Evolutionary conservation across 2,113 vertebrate genomes (phyloP), one percentile per base, ranked within the genome.

Genomic region (Scolopax mira): DNA sequence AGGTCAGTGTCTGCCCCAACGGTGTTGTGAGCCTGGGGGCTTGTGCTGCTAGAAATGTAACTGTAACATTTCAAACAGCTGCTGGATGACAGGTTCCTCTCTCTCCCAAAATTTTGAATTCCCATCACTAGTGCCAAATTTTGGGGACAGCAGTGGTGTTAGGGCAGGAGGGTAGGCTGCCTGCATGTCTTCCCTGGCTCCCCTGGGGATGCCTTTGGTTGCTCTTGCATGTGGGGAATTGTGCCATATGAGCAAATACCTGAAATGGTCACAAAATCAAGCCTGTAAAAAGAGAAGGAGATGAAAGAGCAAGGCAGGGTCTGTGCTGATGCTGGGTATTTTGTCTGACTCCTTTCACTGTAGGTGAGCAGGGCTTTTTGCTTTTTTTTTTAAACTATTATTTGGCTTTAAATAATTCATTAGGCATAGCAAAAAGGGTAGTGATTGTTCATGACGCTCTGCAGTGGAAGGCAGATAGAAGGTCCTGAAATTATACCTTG

Each of bases 101-200:
- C 25, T 19, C 44, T 33, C 49, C 75, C 48, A 9, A 3, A 33
- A 37, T 7, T 23, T 14, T 7, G 1, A 27, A 6, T 46, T 15
- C 44, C 64, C 13, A 4, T 25, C 0, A 18, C 48, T n/a, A 27
- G 44, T 0, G 0, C 12, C 10, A 0, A 3, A 7, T 39, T 23
- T 10, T 5, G 84, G 62, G 37, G 10, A 5, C 16, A n/a, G 84
- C 9, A 7, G 22, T 0, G 23, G 25, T 5, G 10, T 17, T 6
- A 2, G 61, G 30, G 1, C 0, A 13, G 46, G 30, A 62, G 11
- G 27, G 11, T 1, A 25, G 31, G 13, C 42, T 37, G 57, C 51
- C 42, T 30, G 10, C n/a, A 35, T n/a, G 3, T 3, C 25, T 30
- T 24, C n/a, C 17, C 72, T 44, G 28, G 9, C 10, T 16, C 10